Percentiles rank a stretch among this genome's conserved stretches.
These are phyloP conservation scores for Phymorhynchus buccinoides DNA, from an alignment of 1,140 invertebrate genomes.

Conservation along the genomic window DNA sequence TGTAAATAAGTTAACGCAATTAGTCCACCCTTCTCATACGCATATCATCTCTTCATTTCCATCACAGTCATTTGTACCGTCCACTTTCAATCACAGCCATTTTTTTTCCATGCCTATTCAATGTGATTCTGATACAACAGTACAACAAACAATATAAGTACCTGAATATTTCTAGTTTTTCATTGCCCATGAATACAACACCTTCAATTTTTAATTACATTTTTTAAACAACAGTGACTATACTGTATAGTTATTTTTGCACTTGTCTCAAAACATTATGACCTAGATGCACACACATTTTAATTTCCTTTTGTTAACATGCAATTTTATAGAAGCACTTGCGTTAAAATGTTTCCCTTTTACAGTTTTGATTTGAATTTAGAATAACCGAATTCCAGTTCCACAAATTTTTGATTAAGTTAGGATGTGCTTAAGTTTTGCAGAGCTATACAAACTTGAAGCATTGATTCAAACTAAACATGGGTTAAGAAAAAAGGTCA, in stretches of 20 bases:
- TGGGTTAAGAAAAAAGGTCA: no score
- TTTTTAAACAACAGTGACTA: background rate
- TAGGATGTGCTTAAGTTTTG: no score
- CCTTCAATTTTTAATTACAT: background rate
- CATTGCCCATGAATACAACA: background rate
- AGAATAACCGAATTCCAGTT: no score
- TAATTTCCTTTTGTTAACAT: no score
- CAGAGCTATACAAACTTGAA: no score
- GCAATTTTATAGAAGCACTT: background rate
- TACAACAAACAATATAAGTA: background rate
- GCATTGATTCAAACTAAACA: no score
- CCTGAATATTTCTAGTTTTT: background rate
- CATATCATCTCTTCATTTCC: background rate
- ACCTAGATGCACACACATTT: background rate
- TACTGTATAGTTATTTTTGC: background rate
- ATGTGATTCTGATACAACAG: no score
- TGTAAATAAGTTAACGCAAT: background rate
- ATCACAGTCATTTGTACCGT: background rate
- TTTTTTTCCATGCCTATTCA: background rate
- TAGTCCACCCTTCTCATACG: background rate
- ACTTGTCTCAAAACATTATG: no score
- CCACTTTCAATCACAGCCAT: background rate
- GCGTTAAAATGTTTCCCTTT: no score
- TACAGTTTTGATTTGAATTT: no score
- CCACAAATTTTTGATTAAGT: no score